phyloP scores from a whole-genome alignment of 2,888 invertebrate species.

The Zhuqinia jingwanae region DNA sequence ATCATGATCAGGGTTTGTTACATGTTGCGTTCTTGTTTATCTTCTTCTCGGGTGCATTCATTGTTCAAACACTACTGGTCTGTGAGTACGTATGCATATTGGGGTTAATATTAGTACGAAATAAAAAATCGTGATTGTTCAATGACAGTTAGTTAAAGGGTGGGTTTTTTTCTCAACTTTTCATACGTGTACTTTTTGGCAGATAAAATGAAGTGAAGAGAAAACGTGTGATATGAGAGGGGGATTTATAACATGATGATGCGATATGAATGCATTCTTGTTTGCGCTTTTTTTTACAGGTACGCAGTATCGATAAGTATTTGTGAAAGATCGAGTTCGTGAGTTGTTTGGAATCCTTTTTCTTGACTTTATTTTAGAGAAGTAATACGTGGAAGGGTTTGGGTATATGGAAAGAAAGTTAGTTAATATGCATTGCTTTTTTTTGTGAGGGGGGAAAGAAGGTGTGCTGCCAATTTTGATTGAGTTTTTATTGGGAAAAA shows the following conservation, averaged over 20 bases:
- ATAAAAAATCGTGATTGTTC: slow-evolving; percentile 62
- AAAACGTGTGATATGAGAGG: background rate
- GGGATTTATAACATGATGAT: no score
- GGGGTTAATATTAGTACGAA: slow-evolving; percentile 57
- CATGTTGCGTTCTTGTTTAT: slow-evolving; percentile 16
- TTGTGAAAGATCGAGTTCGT: slow-evolving; percentile 68
- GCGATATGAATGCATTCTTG: no score
- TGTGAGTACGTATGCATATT: background rate
- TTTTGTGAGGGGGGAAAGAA: slow-evolving; percentile 1
- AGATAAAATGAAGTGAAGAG: slow-evolving; percentile 8
- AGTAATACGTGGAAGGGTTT: background rate
- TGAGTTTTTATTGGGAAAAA: slow-evolving; percentile 63
- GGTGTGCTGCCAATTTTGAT: slow-evolving; percentile 63
- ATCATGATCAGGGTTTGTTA: slow-evolving; percentile 13
- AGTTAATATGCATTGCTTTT: slow-evolving; percentile 39
- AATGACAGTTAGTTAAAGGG: slow-evolving; percentile 63
- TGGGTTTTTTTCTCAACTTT: background rate
- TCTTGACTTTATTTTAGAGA: slow-evolving; percentile 35
- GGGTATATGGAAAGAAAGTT: slow-evolving; percentile 5
- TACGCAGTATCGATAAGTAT: slow-evolving; percentile 24
- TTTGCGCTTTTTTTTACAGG: no score
- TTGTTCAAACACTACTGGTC: background rate
- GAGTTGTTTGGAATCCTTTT: slow-evolving; percentile 75
- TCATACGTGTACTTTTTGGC: background rate
- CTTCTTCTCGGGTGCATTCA: slow-evolving; percentile 42